These are phyloP conservation scores for Pseudomyrmex flavicornis DNA, from an alignment of 1,140 invertebrate species.

Conservation along the genomic window DNA sequence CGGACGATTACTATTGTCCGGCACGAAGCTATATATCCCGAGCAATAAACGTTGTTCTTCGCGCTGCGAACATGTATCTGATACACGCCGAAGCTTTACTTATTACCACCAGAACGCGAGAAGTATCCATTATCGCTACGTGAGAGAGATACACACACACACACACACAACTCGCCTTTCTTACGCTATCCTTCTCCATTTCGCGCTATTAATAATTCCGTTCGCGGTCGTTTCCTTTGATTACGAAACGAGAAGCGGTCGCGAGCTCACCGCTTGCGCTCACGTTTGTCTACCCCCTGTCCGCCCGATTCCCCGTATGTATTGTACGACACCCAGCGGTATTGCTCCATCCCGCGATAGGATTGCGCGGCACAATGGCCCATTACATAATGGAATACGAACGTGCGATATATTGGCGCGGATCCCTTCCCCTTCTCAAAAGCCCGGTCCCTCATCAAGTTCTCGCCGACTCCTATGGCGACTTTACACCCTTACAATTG, in stretches of 20 bases:
- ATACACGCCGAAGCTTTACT: conserved; percentile 6
- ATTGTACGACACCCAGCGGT: conserved; percentile 75
- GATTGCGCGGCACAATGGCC: conserved; percentile 76
- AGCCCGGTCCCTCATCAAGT: neutral
- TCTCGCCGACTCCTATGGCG: conserved; percentile 7
- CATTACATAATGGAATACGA: conserved; percentile 80
- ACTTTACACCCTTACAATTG: conserved; percentile 3
- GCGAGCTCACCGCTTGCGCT: conserved; percentile 10
- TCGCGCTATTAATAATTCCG: conserved; percentile 71
- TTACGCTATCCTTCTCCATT: neutral
- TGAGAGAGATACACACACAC: conserved; percentile 4
- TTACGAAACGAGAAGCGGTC: conserved; percentile 68
- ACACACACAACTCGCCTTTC: neutral
- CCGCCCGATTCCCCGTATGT: conserved; percentile 24
- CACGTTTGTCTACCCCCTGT: conserved; percentile 51
- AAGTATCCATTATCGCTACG: conserved; percentile 36
- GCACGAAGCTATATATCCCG: neutral
- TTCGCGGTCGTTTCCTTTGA: conserved; percentile 77
- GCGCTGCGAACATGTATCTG: conserved; percentile 2
- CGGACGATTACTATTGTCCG: conserved; percentile 8
- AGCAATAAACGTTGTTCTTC: conserved; percentile 18
- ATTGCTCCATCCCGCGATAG: conserved; percentile 68
- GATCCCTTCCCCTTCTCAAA: too few relatives aligned
- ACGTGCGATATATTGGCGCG: conserved; percentile 59
- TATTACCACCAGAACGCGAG: conserved; percentile 1